Evolutionary conservation across 2,888 invertebrate species (phyloP), one percentile per base, ranked within the genome.

Genomic region (Coecobrya sp.): DNA sequence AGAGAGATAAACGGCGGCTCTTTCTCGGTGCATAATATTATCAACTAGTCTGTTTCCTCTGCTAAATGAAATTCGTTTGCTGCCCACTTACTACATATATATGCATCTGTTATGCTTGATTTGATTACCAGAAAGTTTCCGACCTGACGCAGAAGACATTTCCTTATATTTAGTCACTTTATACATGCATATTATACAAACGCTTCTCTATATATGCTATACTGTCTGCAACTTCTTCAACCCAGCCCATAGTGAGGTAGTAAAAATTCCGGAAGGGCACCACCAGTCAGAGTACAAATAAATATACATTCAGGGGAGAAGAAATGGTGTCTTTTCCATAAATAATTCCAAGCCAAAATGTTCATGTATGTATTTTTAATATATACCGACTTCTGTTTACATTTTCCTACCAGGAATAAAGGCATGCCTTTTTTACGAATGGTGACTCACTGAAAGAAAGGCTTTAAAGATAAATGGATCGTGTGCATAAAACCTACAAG

Each of bases 331-430:
- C 42, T 87, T 87, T 52, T 55, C 27, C 59, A 87, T 76, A 79
- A 86, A 86, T 87, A 76, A 87, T 70, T 59, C 42, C 52, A 52
- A 76, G 30, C n/a, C 36, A 45, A 79, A 87, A 73, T 76, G 42
- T 13, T 87, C 76, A 45, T 76, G 22, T 76, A 87, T 79, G 42
- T 55, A 62, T 73, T 86, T 73, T 86, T 86, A 52, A 86, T 73
- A 19, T 55, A 36, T n/a, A 59, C 16, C 19, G 42, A 70, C 16
- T 49, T 62, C 25, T 86, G 65, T 65, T 49, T 82, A 62, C 36
- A 19, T 59, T 82, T 59, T 13, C 30, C 1, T 22, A 36, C 36
- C 2, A 30, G 8, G 55, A 30, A 81, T 30, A 82, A n/a, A n/a
- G n/a, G 27, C 36, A 82, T 25, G 16, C 16, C 36, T 3, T 84